Evolutionary conservation across 2,797 vertebrate species (phyloP).

Genomic region (Micromesistius poutassou): DNA sequence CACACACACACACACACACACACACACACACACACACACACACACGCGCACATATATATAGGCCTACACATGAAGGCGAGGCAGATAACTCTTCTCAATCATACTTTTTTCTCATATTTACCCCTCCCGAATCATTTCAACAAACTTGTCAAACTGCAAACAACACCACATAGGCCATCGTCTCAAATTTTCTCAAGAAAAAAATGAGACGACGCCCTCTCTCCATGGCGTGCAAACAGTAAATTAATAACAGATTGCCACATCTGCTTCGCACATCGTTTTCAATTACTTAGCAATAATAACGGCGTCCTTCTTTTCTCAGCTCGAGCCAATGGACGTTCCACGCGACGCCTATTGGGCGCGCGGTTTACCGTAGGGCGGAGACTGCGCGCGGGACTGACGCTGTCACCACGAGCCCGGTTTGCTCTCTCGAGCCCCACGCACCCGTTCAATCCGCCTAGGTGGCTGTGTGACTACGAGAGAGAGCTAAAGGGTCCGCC

Average conservation of each 20-base stretch:
- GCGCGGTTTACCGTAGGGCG: slow-evolving; percentile 5
- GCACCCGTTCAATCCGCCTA: slow-evolving; percentile 25
- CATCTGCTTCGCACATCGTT: slow-evolving; percentile 26
- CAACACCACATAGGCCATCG: background rate
- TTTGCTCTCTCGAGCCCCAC: slow-evolving; percentile 8
- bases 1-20: too few species aligned
- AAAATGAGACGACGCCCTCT: background rate
- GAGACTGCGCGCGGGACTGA: slow-evolving; percentile 29
- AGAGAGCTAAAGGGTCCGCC: background rate
- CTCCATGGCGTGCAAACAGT: slow-evolving; percentile 10
- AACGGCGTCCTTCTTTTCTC: background rate
- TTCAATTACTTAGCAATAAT: slow-evolving; percentile 25
- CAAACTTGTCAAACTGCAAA: background rate
- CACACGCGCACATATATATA: too few species aligned
- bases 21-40: too few species aligned
- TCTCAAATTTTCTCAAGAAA: background rate
- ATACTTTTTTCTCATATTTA: background rate
- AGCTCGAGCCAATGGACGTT: background rate
- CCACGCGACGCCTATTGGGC: background rate
- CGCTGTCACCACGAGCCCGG: slow-evolving; percentile 33
- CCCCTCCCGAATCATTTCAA: background rate
- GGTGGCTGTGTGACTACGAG: slow-evolving; percentile 28
- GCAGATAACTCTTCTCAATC: too few species aligned
- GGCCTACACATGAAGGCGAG: too few species aligned
- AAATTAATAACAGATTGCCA: slow-evolving; percentile 42